Evolutionary conservation across 2,797 vertebrate species (phyloP).

Genomic region (Eremophila alpestris): DNA sequence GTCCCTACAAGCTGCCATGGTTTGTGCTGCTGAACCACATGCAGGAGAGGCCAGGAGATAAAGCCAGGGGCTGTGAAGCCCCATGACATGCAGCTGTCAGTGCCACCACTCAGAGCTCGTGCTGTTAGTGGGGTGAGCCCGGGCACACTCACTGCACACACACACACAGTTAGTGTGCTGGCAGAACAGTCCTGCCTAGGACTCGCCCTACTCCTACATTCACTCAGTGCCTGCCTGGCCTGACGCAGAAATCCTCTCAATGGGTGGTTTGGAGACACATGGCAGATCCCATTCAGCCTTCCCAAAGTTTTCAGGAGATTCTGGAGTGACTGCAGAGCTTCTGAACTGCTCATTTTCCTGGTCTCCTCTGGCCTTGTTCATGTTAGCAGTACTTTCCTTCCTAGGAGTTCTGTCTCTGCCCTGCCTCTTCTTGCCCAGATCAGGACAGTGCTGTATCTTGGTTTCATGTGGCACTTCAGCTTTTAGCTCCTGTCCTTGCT

Average conservation of each 20-base stretch:
- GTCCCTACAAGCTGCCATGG: neutral
- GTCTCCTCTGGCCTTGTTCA: neutral
- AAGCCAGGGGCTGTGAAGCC: neutral
- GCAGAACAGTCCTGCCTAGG: neutral
- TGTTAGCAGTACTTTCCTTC: neutral
- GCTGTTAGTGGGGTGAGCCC: constrained; percentile 40
- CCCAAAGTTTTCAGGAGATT: constrained; percentile 52
- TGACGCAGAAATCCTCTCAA: constrained; percentile 88
- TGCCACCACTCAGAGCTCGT: neutral
- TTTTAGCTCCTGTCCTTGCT: neutral
- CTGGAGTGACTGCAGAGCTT: constrained; percentile 1
- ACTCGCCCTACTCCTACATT: neutral
- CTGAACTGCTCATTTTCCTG: neutral
- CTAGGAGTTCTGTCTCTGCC: neutral
- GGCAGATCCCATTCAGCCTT: constrained; percentile 75
- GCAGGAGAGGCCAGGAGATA: neutral
- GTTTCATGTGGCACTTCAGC: neutral
- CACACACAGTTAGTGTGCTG: neutral
- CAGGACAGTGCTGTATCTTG: neutral
- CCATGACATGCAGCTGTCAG: neutral
- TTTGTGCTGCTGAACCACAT: neutral
- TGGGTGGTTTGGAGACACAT: constrained; percentile 55
- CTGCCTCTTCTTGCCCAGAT: constrained; percentile 47
- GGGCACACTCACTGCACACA: neutral
- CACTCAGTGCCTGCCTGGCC: constrained; percentile 86